phyloP scores from a whole-genome alignment of 2,797 vertebrate species.

The Tangara arthus region DNA sequence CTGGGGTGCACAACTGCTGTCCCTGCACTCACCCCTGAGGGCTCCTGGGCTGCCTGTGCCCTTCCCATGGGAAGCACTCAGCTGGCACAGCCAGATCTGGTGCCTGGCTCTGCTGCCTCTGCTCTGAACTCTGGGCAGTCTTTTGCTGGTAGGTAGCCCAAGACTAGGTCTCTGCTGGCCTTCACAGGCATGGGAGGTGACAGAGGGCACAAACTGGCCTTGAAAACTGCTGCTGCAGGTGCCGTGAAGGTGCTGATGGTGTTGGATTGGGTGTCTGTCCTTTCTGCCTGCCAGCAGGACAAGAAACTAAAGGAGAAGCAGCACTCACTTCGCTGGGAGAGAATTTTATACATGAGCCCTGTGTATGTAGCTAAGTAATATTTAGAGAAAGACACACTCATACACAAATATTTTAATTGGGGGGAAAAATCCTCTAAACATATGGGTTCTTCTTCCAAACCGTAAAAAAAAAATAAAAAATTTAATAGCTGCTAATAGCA shows the following conservation, averaged over 20 bases:
- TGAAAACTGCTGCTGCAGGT: fast-evolving
- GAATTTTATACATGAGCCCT: neutral
- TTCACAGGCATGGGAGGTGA: fast-evolving
- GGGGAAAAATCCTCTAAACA: slow-evolving; percentile 13
- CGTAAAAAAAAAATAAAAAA: neutral
- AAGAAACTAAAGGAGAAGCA: neutral
- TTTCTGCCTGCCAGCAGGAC: neutral
- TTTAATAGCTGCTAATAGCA: slow-evolving; percentile 55
- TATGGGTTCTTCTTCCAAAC: slow-evolving; percentile 51
- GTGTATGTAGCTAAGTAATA: neutral
- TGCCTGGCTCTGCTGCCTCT: neutral
- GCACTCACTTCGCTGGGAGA: neutral
- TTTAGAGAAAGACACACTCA: neutral
- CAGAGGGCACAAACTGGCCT: neutral
- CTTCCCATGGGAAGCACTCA: fast-evolving
- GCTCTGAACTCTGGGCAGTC: neutral
- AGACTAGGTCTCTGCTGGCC: neutral
- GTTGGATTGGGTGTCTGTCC: neutral
- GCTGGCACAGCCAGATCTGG: neutral
- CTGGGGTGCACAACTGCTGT: neutral
- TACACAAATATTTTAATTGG: neutral
- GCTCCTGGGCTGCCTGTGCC: neutral
- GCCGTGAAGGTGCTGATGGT: neutral
- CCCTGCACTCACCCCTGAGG: neutral
- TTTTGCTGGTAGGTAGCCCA: neutral